Evolutionary conservation across 2,888 invertebrate genomes (phyloP).

Genomic region (Ophraella communa): DNA sequence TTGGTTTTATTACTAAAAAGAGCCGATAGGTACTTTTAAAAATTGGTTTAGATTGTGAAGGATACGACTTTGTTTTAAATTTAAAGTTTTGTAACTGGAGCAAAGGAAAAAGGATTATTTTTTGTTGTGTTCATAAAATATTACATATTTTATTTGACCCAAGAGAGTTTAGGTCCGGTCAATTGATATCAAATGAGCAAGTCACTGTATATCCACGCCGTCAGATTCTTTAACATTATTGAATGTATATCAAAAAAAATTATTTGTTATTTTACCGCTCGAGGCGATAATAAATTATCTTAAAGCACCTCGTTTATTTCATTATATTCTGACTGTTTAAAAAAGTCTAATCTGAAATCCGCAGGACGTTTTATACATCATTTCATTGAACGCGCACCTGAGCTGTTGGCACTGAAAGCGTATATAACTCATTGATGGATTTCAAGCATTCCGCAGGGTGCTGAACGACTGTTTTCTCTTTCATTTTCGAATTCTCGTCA

Average conservation of each 20-base stretch:
- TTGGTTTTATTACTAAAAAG: background rate
- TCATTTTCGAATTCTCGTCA: slow-evolving; percentile 29
- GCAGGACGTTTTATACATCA: background rate
- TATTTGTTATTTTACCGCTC: background rate
- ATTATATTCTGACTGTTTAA: background rate
- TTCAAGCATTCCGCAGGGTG: slow-evolving; percentile 26
- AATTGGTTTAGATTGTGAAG: too few species aligned
- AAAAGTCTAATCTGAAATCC: background rate
- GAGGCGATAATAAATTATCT: background rate
- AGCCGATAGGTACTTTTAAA: background rate
- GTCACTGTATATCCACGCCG: too few species aligned
- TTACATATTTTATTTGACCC: too few species aligned
- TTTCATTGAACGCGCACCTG: slow-evolving; percentile 4
- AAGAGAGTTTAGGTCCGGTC: too few species aligned
- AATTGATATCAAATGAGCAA: too few species aligned
- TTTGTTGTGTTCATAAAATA: too few species aligned
- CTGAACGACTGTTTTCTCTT: slow-evolving; percentile 31
- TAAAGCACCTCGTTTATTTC: background rate
- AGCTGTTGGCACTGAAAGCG: background rate
- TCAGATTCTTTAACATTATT: too few species aligned
- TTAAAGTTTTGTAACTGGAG: too few species aligned
- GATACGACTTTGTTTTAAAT: too few species aligned
- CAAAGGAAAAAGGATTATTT: too few species aligned
- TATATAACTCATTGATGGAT: slow-evolving; percentile 13
- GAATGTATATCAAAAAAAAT: background rate